phyloP scores from a whole-genome alignment of 1,140 invertebrate genomes.

The Drosophila funebris region DNA sequence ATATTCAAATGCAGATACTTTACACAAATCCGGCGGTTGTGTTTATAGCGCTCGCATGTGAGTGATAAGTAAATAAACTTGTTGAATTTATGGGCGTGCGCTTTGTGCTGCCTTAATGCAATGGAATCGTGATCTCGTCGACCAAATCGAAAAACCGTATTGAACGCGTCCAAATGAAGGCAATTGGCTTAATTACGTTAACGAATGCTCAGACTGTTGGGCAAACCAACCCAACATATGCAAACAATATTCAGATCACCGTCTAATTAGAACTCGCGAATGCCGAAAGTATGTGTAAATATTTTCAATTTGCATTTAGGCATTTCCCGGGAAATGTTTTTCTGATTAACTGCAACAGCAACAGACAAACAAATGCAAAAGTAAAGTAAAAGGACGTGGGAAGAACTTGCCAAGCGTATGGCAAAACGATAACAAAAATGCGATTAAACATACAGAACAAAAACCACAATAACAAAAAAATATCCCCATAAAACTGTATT shows the following conservation, averaged over 20 bases:
- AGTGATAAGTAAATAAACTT: conserved; percentile 6
- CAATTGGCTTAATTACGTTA: background rate
- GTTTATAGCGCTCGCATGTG: no score
- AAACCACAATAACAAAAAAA: conserved; percentile 26
- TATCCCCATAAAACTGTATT: conserved; percentile 52
- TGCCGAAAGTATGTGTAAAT: conserved; percentile 64
- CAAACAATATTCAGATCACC: conserved; percentile 25
- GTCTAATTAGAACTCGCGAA: conserved; percentile 35
- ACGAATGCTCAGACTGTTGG: background rate
- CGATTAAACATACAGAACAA: conserved; percentile 34
- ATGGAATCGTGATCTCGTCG: background rate
- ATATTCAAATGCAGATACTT: no score
- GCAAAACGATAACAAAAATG: conserved; percentile 54
- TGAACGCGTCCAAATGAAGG: conserved; percentile 12
- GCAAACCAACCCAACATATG: background rate
- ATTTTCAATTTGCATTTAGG: conserved; percentile 58
- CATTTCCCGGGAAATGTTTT: conserved; percentile 71
- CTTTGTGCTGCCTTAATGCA: background rate
- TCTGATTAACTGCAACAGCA: conserved; percentile 24
- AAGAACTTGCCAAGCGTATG: conserved; percentile 38
- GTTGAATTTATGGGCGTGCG: background rate
- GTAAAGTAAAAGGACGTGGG: conserved; percentile 43
- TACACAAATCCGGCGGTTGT: no score
- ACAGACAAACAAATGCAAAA: conserved; percentile 36
- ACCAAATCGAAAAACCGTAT: conserved; percentile 1